Base-by-base conservation (phyloP, 2,113 vertebrate genomes). In the Xenopus tropicalis region DNA sequence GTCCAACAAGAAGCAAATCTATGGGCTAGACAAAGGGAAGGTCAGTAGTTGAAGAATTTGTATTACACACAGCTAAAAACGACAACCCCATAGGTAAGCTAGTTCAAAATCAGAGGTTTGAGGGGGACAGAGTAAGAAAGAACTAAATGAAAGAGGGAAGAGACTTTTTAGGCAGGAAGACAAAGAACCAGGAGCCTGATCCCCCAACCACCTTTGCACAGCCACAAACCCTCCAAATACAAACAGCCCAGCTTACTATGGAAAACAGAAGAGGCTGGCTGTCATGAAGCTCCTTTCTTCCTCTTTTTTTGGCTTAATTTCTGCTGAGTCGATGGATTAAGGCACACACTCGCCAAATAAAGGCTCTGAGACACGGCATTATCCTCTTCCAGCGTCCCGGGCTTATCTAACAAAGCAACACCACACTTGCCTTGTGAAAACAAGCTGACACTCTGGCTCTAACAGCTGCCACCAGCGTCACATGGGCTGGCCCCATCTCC, bases 401-500 rank as follows among this genome's bases (percentile, higher is more conserved):
- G 89, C 86, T 91, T 89, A 87, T 89, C 90, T 87, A 87, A 90
- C 86, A 89, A 92, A 91, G 89, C 85, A 82, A 86, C 85, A 78
- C 21, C 13, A 86, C 87, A 89, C 87, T 81, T 80, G 59, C 81
- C 87, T 57, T 54, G 63, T 80, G 87, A 85, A 90, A 85, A 91
- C 86, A 82, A 83, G 91, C 80, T 9, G 54, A 70, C 79, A 83
- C 81, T 91, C 88, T 88, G 85, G 85, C 87, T 81, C 81, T 82
- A 91, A 86, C 88, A 91, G 91, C 91, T 91, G 90, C 86, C 82
- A 37, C 29, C 71, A 65, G 73, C 52, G 72, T 86, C 85, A 90
- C 85, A 84, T 80, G 79, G 88, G 79, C 81, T 70, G 72, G 62
- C 80, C 48, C 81, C 82, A 89, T 80, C 80, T 85, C 86, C 89